A percentile compares a stretch with the other conserved stretches of the same genome.
Evolutionary conservation across 2,113 vertebrate species (phyloP).

Genomic region (Solea senegalensis): DNA sequence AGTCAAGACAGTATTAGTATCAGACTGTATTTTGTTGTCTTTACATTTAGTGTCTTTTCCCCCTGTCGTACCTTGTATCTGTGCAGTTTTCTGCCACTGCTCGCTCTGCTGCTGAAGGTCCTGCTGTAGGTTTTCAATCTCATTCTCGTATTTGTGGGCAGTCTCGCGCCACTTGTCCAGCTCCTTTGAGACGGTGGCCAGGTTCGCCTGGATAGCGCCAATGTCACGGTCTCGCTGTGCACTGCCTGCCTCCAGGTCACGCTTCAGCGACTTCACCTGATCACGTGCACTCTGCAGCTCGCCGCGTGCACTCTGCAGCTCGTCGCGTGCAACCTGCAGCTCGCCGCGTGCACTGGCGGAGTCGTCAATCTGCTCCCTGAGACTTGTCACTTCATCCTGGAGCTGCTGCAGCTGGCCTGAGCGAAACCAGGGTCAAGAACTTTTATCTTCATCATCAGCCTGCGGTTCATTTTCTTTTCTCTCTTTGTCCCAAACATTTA

Average conservation of each 20-base stretch:
- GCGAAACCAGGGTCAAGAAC: background rate
- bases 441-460: slow-evolving; percentile 79
- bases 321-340: slow-evolving; percentile 85
- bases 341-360: slow-evolving; percentile 86
- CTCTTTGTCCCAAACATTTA: slow-evolving; percentile 91
- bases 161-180: slow-evolving; percentile 90
- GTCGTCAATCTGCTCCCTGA: slow-evolving; percentile 88
- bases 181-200: slow-evolving; percentile 85
- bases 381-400: slow-evolving; percentile 85
- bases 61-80: slow-evolving; percentile 85
- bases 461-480: slow-evolving; percentile 88
- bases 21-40: background rate
- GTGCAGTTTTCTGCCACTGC: slow-evolving; percentile 87
- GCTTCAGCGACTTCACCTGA: slow-evolving; percentile 88
- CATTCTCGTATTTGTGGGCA: slow-evolving; percentile 89
- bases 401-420: slow-evolving; percentile 83
- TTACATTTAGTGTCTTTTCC: too few relatives aligned
- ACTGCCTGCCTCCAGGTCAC: slow-evolving; percentile 85
- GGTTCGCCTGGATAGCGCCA: slow-evolving; percentile 83
- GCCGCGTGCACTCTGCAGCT: slow-evolving; percentile 79
- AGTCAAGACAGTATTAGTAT: too few relatives aligned
- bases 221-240: slow-evolving; percentile 88
- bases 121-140: slow-evolving; percentile 86
- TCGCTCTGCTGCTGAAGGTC: slow-evolving; percentile 89
- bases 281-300: slow-evolving; percentile 87